A percentile compares a stretch with the other conserved stretches of the same genome.
Conservation (phyloP, 2,797 vertebrate genomes). For the Alcedo atthis region DNA sequence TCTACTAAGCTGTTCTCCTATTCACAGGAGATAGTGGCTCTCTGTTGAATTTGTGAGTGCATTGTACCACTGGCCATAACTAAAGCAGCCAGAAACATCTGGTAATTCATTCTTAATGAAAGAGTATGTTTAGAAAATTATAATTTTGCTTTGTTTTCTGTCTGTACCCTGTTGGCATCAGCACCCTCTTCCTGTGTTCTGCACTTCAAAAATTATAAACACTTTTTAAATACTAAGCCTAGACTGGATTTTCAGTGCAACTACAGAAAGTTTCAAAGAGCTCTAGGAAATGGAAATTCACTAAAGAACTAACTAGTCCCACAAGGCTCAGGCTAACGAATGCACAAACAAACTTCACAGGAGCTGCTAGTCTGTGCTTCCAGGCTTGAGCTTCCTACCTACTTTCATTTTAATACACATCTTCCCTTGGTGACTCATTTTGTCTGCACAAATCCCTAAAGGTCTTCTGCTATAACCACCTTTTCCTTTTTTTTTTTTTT, state of each 20-base stretch:
- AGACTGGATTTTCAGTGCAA: neutral
- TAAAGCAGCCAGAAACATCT: neutral
- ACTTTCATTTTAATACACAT: neutral
- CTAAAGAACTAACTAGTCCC: conserved; percentile 10
- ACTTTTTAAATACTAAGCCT: neutral
- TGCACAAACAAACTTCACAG: conserved; percentile 12
- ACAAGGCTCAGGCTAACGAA: neutral
- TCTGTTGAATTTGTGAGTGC: neutral
- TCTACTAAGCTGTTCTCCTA: neutral
- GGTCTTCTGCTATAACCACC: neutral
- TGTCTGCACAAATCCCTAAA: neutral
- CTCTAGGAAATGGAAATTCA: conserved; percentile 9
- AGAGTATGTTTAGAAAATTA: neutral
- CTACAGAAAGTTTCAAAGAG: conserved; percentile 13
- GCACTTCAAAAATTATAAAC: neutral
- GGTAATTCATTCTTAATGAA: conserved; percentile 9
- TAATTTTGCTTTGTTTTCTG: neutral
- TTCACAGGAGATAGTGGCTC: neutral
- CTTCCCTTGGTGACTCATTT: neutral
- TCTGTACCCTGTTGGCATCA: neutral
- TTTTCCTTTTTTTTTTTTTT: neutral
- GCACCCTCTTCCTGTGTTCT: neutral
- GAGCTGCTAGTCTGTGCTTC: neutral
- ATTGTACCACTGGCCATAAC: neutral
- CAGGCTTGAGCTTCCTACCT: neutral